Evolutionary conservation across 2,113 vertebrate genomes (phyloP), one percentile per base, ranked within the genome.

Genomic region (Strigops habroptila): DNA sequence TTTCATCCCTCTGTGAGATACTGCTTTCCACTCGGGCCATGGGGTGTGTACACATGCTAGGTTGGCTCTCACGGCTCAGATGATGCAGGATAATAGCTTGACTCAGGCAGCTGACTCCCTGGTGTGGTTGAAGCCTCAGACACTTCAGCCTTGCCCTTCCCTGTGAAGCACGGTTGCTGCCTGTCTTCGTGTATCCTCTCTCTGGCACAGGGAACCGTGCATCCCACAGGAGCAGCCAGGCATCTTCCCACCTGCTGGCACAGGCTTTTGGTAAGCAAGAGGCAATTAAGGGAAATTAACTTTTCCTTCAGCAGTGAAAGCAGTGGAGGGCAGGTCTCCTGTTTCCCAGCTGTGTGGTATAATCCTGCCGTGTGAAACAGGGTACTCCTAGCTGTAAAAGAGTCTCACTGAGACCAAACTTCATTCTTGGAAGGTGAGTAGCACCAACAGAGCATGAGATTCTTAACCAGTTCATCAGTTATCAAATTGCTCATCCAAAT

Each of bases 101-200:
- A 51, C 28, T 81, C n/a, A 33, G 31, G 46, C 77, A 87, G 23
- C 25, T 46, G 28, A 51, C 23, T 60, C 25, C 41, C 55, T 0
- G 1, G 30, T 3, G 48, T 27, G 65, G n/a, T 77, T 46, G 43
- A 75, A 89, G 65, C 43, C 43, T 67, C 64, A 55, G 33, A 41
- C 14, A 39, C 13, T 16, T 73, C 46, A 82, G 39, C 39, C 33
- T 68, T 63, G 25, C 46, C 55, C 70, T 46, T 75, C 57, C 48
- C 39, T 60, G 15, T 49, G 48, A 78, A 71, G 39, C 28, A 19
- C 0, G 0, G 27, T 87, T 0, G 0, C 64, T 63, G 18, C 19
- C n/a, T n/a, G 28, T 10, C 28, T 67, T 86, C 57, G 53, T 18
- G 12, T 6, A 73, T 65, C 59, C 23, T 9, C 18, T 21, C 31